phyloP scores from a whole-genome alignment of 2,888 invertebrate species.

The Drosophila dives region DNA sequence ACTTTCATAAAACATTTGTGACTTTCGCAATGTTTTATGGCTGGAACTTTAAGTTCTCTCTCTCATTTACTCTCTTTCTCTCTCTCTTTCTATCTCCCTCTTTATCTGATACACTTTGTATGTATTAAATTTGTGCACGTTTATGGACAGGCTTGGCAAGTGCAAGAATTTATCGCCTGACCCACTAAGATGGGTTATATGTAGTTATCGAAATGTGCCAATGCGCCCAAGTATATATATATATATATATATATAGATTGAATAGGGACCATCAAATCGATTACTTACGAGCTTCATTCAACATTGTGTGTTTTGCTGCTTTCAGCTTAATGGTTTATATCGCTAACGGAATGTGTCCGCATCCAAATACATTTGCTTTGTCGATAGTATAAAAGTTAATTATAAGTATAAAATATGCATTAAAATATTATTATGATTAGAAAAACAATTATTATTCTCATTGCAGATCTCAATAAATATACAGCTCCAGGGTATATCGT shows the following conservation, averaged over 20 bases:
- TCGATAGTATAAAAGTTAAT: not conserved
- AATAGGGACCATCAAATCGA: conserved; percentile 48
- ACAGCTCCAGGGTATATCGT: not conserved
- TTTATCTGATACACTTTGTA: conserved; percentile 8
- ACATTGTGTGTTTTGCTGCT: conserved; percentile 1
- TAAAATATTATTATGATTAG: not conserved
- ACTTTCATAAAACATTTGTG: conserved; percentile 79
- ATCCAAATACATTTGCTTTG: conserved; percentile 3
- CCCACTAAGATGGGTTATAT: conserved; percentile 60
- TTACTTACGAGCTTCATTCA: conserved; percentile 41
- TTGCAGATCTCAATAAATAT: not conserved
- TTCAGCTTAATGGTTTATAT: conserved; percentile 36
- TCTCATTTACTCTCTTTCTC: not conserved
- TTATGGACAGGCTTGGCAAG: conserved; percentile 39
- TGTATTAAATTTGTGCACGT: conserved; percentile 38
- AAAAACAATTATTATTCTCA: not conserved
- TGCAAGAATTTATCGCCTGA: conserved; percentile 72
- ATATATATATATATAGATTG: conserved; percentile 33
- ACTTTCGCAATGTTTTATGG: conserved; percentile 71
- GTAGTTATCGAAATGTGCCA: conserved; percentile 60
- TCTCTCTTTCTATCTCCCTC: not conserved
- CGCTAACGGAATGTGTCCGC: conserved; percentile 9
- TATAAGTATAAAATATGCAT: not conserved
- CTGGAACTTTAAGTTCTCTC: conserved; percentile 58
- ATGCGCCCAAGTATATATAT: conserved; percentile 48